Evolutionary conservation across 2,888 invertebrate genomes (phyloP).

Genomic region (Dasysyrphus tricinctus): DNA sequence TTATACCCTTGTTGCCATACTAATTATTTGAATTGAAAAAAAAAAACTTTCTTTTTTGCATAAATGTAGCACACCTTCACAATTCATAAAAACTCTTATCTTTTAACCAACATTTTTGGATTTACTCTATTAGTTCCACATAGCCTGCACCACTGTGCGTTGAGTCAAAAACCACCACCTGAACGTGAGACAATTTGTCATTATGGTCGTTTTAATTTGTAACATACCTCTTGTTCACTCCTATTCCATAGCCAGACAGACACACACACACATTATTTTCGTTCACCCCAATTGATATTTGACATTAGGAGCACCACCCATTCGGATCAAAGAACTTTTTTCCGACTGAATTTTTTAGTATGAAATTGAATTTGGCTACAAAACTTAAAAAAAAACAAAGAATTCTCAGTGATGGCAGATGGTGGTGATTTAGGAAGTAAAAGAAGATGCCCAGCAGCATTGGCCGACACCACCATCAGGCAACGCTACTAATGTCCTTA

Average conservation of each 20-base stretch:
- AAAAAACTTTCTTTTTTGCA: no score
- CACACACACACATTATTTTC: conserved; percentile 9
- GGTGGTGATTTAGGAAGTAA: conserved; percentile 39
- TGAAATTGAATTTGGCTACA: conserved; percentile 33
- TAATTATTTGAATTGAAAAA: no score
- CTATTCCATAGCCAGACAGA: background rate
- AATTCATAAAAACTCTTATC: background rate
- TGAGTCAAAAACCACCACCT: conserved; percentile 14
- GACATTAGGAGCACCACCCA: conserved; percentile 49
- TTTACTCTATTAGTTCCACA: background rate
- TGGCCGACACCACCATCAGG: background rate
- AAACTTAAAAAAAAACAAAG: background rate
- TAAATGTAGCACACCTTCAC: no score
- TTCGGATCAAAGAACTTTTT: conserved; percentile 10
- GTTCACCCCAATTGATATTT: conserved; percentile 47
- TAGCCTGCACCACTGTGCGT: background rate
- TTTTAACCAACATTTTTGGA: background rate
- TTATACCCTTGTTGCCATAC: no score
- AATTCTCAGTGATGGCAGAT: conserved; percentile 38
- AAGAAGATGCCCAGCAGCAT: background rate
- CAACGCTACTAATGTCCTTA: background rate
- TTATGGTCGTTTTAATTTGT: conserved; percentile 56
- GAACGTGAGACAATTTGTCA: conserved; percentile 71
- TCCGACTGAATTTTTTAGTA: conserved; percentile 9
- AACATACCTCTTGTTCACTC: background rate